These are phyloP conservation scores for Caenorhabditis brenneri DNA, from an alignment of 1,140 invertebrate species.

Conservation along the genomic window DNA sequence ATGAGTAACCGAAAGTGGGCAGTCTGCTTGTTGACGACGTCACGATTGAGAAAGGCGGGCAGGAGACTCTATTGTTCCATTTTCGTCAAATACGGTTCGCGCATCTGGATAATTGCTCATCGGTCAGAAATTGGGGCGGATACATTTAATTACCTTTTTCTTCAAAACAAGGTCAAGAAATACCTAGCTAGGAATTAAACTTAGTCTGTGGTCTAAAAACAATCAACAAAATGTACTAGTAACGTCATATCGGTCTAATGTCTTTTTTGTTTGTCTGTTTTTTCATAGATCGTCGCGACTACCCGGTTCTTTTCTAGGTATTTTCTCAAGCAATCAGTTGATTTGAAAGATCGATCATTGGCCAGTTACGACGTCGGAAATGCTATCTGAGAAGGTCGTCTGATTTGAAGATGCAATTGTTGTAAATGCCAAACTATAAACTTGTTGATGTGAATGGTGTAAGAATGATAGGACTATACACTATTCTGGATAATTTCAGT, in stretches of 20 bases:
- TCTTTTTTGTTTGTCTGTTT: neutral
- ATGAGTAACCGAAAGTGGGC: neutral
- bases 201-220: neutral
- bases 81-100: constrained; percentile 20
- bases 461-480: neutral
- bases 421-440: constrained; percentile 11
- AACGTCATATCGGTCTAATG: neutral
- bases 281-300: neutral
- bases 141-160: neutral
- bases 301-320: neutral
- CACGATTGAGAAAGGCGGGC: neutral
- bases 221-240: neutral
- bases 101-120: constrained; percentile 29
- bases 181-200: neutral
- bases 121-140: neutral
- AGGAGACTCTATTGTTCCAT: constrained; percentile 10
- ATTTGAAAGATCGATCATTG: neutral
- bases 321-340: neutral
- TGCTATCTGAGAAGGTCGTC: constrained; percentile 18
- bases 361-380: neutral
- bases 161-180: neutral
- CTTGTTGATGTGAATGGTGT: neutral
- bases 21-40: constrained; percentile 1
- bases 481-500: too few relatives aligned
- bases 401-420: neutral